phyloP scores from a whole-genome alignment of 1,140 invertebrate species.

The Leptinotarsa defecta region DNA sequence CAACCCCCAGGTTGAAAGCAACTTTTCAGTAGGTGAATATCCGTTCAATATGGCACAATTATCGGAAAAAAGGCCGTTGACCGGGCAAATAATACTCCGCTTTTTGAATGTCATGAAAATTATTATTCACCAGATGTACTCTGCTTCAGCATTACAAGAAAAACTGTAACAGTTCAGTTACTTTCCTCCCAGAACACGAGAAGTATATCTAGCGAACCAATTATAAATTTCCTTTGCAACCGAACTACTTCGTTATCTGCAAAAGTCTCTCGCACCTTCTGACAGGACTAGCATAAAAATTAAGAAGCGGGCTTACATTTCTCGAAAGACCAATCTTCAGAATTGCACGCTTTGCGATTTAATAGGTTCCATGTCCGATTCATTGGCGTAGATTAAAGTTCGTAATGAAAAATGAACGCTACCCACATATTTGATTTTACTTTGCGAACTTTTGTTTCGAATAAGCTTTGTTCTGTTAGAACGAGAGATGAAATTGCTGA shows the following conservation, averaged over 20 bases:
- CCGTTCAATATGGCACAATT: too few relatives aligned
- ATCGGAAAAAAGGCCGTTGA: too few relatives aligned
- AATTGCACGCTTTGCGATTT: conserved; percentile 46
- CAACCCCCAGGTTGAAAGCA: too few relatives aligned
- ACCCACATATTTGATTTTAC: conserved; percentile 42
- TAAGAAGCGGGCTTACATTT: conserved; percentile 44
- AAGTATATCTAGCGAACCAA: conserved; percentile 32
- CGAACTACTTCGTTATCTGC: conserved; percentile 42
- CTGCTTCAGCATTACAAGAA: too few relatives aligned
- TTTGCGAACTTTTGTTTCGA: conserved; percentile 27
- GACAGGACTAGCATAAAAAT: conserved; percentile 46
- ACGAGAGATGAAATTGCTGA: too few relatives aligned
- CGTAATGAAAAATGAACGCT: conserved; percentile 48
- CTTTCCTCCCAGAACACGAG: not conserved
- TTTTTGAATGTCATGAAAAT: too few relatives aligned
- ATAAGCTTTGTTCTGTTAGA: not conserved
- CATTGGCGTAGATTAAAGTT: conserved; percentile 50
- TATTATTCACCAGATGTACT: too few relatives aligned
- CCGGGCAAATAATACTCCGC: too few relatives aligned
- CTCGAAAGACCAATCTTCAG: conserved; percentile 44
- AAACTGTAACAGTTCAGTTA: not conserved
- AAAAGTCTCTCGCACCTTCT: conserved; percentile 43
- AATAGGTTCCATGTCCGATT: conserved; percentile 48
- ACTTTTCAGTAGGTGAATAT: too few relatives aligned
- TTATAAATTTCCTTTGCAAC: conserved; percentile 46